Evolutionary conservation across 2,797 vertebrate genomes (phyloP).

Genomic region (Coranthus polyacanthus): DNA sequence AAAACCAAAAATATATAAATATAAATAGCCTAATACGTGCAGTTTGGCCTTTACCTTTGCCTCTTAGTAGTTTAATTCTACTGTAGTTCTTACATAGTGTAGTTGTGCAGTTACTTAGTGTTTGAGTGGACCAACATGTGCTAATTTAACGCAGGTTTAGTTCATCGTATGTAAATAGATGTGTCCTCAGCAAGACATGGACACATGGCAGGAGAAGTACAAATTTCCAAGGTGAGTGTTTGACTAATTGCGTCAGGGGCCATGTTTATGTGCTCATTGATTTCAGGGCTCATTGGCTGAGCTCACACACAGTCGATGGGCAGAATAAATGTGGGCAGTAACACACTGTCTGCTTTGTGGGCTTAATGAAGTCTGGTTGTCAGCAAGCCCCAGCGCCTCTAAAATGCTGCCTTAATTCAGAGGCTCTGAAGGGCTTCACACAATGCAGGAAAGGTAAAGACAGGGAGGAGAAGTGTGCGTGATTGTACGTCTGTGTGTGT

Average conservation of each 20-base stretch:
- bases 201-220: slow-evolving; percentile 6
- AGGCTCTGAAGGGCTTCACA: slow-evolving; percentile 9
- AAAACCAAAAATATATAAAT: too few species aligned
- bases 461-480: slow-evolving; percentile 13
- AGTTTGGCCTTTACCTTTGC: too few species aligned
- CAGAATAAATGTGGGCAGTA: slow-evolving; percentile 42
- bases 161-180: neutral
- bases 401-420: slow-evolving; percentile 45
- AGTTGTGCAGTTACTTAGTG: too few species aligned
- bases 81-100: too few species aligned
- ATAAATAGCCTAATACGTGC: neutral
- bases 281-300: slow-evolving; percentile 28
- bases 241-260: slow-evolving; percentile 46
- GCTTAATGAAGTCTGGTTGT: slow-evolving; percentile 50
- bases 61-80: too few species aligned
- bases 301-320: slow-evolving; percentile 44
- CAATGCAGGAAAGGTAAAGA: slow-evolving; percentile 18
- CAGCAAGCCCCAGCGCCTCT: slow-evolving; percentile 37
- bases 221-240: slow-evolving; percentile 37
- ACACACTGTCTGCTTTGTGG: slow-evolving; percentile 30
- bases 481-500: slow-evolving; percentile 24
- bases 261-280: slow-evolving; percentile 49
- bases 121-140: slow-evolving; percentile 17
- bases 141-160: slow-evolving; percentile 1
- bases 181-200: neutral